These are phyloP conservation scores for Lithobates sylvaticus DNA, from an alignment of 2,797 vertebrate species.

Conservation along the genomic window DNA sequence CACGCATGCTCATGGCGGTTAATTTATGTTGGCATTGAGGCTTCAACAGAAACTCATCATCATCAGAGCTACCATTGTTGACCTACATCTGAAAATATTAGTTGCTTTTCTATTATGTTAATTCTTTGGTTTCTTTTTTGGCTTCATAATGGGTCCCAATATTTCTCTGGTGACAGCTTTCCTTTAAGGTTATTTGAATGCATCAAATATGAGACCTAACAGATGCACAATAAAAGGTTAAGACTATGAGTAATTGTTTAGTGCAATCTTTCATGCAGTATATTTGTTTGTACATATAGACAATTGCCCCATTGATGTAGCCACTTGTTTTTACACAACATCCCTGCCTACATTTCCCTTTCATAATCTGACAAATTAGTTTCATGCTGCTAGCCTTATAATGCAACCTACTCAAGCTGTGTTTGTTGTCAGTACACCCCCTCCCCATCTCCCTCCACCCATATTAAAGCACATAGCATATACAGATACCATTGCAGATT, in stretches of 20 bases:
- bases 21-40: too few species aligned
- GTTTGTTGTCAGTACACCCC: conserved; percentile 65
- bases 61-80: too few species aligned
- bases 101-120: too few species aligned
- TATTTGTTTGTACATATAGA: not conserved
- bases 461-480: conserved; percentile 65
- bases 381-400: conserved; percentile 68
- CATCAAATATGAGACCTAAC: not conserved
- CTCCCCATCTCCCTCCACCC: conserved; percentile 57
- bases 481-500: conserved; percentile 78
- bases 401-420: conserved; percentile 67
- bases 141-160: too few species aligned
- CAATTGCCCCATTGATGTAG: not conserved
- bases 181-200: too few species aligned
- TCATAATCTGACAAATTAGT: conserved; percentile 70
- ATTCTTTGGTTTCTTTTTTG: too few species aligned
- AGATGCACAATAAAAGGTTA: not conserved
- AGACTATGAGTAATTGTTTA: not conserved
- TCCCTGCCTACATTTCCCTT: conserved; percentile 40
- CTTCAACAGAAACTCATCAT: too few species aligned
- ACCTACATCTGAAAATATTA: too few species aligned
- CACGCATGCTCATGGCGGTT: too few species aligned
- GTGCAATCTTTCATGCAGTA: not conserved
- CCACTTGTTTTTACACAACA: conserved; percentile 60
- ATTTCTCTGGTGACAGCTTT: too few species aligned